Evolutionary conservation across 1,140 invertebrate genomes (phyloP).

Genomic region (Orchesella cincta): DNA sequence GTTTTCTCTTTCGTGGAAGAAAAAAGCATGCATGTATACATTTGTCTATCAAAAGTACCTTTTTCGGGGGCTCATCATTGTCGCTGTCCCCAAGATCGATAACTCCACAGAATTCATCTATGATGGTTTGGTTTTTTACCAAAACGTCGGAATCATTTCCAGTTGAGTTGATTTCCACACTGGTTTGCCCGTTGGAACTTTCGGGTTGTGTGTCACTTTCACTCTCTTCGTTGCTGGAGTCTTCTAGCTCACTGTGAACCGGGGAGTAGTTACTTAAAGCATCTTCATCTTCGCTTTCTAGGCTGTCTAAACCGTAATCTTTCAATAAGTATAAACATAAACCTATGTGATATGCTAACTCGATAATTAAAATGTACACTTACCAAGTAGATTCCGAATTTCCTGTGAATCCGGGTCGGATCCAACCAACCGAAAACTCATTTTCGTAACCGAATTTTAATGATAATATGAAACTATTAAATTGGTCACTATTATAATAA

Average conservation of each 20-base stretch:
- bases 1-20: neutral
- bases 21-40: neutral
- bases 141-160: neutral
- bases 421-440: no score
- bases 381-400: no score
- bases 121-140: neutral
- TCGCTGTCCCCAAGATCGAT: neutral
- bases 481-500: no score
- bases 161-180: neutral
- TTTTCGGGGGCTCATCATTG: neutral
- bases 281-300: neutral
- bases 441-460: no score
- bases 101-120: neutral
- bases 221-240: neutral
- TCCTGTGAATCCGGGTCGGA: no score
- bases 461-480: no score
- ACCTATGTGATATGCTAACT: no score
- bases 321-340: no score
- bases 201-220: neutral
- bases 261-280: neutral
- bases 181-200: neutral
- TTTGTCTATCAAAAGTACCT: neutral
- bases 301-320: no score
- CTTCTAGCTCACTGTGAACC: neutral
- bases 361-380: no score